Evolutionary conservation across 1,140 invertebrate species (phyloP), one percentile per base, ranked within the genome.

Genomic region (Macrostomum lignano): DNA sequence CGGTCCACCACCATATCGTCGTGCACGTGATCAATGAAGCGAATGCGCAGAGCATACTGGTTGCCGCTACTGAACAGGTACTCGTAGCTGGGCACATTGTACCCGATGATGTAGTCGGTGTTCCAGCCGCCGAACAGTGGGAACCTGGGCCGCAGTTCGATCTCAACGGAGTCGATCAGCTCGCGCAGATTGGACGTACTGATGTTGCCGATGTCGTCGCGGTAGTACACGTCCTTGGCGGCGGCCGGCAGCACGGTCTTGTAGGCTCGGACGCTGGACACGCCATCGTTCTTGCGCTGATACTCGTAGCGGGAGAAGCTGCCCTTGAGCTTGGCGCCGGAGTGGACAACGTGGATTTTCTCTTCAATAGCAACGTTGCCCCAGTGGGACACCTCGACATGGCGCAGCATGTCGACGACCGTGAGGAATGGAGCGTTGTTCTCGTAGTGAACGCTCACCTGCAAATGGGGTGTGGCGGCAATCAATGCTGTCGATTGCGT

Each of bases 71-170:
- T 71, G 47, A 67, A 88, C 2, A 94, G 61, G 55, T 91, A 91
- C 51, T 91, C 81, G 48, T 84, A 86, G 38, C 78, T 81, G 1
- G 91, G 88, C 1, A 96, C 70, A 61, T 88, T 93, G 59, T 98
- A 98, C 0, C 91, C 88, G 30, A 94, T 60, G 22, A 71, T 73
- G 54, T 98, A 96, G 45, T 82, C 74, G 2, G 84, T 94, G 54
- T 79, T 82, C 88, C 88, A 96, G 2, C 91, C 88, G 31, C 91
- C 91, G 61, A 94, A 96, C 0, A 98, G 58, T 14, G 91, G 91
- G 53, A 93, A 98, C 41, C 88, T 62, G 2, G 91, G 88, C 26
- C 78, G 63, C 1, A 98, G 58, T 46, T 93, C 86, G 2, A 96
- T 54, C 49, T 96, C 84, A 11, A 94, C 77, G 21, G 75, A 73